phyloP scores from a whole-genome alignment of 1,140 invertebrate genomes.

The Nylanderia fulva region DNA sequence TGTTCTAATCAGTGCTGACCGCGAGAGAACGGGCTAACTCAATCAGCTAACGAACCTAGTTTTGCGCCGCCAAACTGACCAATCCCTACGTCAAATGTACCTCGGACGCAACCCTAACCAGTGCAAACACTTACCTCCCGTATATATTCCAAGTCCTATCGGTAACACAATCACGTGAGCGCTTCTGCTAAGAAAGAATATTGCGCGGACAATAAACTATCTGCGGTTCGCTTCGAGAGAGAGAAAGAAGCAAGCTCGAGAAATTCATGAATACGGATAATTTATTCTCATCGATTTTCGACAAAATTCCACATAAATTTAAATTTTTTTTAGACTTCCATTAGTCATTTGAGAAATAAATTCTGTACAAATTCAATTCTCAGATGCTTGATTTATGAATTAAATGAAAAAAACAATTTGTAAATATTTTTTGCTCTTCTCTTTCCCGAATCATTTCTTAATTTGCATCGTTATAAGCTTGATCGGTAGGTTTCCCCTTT shows the following conservation, averaged over 20 bases:
- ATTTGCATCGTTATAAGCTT: background rate
- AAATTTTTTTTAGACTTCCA: background rate
- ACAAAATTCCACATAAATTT: background rate
- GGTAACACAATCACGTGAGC: constrained; percentile 68
- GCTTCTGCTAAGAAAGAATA: constrained; percentile 63
- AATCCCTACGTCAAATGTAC: constrained; percentile 72
- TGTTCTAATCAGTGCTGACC: constrained; percentile 86
- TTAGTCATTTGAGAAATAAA: background rate
- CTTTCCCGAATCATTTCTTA: constrained; percentile 1
- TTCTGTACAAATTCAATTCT: background rate
- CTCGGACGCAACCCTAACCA: constrained; percentile 65
- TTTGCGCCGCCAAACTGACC: constrained; percentile 77
- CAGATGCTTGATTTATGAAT: background rate
- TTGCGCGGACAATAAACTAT: constrained; percentile 60
- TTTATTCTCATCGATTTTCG: background rate
- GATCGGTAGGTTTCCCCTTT: background rate
- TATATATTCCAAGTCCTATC: constrained; percentile 53
- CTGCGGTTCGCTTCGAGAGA: constrained; percentile 23
- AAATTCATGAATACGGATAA: background rate
- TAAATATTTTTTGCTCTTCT: background rate
- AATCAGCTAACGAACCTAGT: constrained; percentile 84
- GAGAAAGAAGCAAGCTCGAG: background rate
- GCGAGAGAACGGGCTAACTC: constrained; percentile 80
- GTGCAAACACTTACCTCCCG: constrained; percentile 78
- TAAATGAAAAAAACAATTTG: background rate